Evolutionary conservation across 2,113 vertebrate species (phyloP).

Genomic region (Macaca fascicularis): DNA sequence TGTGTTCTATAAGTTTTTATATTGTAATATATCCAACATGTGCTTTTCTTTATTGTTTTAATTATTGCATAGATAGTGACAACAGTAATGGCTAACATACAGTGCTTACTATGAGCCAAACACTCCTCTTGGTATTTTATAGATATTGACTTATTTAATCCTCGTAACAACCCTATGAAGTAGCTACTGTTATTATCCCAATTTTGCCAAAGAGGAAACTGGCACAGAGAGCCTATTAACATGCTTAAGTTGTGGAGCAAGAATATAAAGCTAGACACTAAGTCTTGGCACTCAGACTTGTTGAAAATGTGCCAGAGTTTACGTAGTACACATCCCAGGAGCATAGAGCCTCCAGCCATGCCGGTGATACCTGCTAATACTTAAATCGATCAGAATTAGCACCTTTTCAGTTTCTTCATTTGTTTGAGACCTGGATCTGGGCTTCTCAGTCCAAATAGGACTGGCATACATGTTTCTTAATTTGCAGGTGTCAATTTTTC

Average conservation of each 20-base stretch:
- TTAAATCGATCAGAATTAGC: neutral
- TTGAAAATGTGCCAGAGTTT: neutral
- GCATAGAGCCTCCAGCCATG: neutral
- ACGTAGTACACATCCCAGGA: neutral
- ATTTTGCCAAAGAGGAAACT: neutral
- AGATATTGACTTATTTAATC: neutral
- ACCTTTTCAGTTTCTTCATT: neutral
- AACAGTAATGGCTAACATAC: neutral
- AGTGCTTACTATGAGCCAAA: neutral
- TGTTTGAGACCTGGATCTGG: neutral
- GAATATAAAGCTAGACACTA: neutral
- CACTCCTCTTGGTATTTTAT: neutral
- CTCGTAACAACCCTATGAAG: neutral
- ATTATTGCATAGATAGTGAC: neutral
- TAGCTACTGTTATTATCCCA: neutral
- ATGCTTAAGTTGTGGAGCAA: neutral
- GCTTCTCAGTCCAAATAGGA: neutral
- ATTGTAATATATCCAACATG: neutral
- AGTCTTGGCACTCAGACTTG: neutral
- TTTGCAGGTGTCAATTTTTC: neutral
- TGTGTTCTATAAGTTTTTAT: neutral
- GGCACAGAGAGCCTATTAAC: neutral
- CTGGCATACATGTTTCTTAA: neutral
- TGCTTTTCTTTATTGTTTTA: conserved; percentile 46
- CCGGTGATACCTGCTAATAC: neutral